Evolutionary conservation across 2,888 invertebrate genomes (phyloP).

Genomic region (Pheosia tremula): DNA sequence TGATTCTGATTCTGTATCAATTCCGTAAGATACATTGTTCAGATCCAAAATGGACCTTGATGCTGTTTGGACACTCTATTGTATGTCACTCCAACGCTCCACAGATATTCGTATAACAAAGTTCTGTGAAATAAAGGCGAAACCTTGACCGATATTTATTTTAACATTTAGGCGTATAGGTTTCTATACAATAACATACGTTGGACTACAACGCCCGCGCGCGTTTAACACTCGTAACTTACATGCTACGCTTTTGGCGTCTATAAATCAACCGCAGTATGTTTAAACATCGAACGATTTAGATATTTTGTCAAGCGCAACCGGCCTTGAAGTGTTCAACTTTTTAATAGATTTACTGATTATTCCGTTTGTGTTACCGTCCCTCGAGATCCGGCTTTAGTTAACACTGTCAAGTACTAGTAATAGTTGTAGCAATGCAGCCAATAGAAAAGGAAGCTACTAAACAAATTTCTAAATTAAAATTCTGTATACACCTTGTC

Average conservation of each 20-base stretch:
- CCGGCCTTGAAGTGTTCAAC: background rate
- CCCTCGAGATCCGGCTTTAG: too few relatives aligned
- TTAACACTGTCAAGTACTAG: too few relatives aligned
- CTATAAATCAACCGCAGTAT: background rate
- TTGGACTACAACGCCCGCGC: constrained; percentile 10
- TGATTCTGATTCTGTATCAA: too few relatives aligned
- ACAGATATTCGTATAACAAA: constrained; percentile 21
- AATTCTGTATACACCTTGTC: constrained; percentile 8
- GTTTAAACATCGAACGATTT: background rate
- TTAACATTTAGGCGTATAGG: constrained; percentile 29
- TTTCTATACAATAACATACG: constrained; percentile 31
- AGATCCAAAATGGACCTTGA: too few relatives aligned
- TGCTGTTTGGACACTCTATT: too few relatives aligned
- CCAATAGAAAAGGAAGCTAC: background rate
- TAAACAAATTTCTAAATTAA: constrained; percentile 6
- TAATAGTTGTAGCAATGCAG: background rate
- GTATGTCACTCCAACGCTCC: too few relatives aligned
- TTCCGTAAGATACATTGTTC: too few relatives aligned
- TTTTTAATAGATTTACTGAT: background rate
- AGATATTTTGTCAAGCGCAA: background rate
- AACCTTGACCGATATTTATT: constrained; percentile 52
- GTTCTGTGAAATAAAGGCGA: constrained; percentile 13
- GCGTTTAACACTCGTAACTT: constrained; percentile 15
- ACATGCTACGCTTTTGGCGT: constrained; percentile 6
- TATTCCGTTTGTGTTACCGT: background rate